Evolutionary conservation across 2,888 invertebrate species (phyloP).

Genomic region (Nemapogon koenigi): DNA sequence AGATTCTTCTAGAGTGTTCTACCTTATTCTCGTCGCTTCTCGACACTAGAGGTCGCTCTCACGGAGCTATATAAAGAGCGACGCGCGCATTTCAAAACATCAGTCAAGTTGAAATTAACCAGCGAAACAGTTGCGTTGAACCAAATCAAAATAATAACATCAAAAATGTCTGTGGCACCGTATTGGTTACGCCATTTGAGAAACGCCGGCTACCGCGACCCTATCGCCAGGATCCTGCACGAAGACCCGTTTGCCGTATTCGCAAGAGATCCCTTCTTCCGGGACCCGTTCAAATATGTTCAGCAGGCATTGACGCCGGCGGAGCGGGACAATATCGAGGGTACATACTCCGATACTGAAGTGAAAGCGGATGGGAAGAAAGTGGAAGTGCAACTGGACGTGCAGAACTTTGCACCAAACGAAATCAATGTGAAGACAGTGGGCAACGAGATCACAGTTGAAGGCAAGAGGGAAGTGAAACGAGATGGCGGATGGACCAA

Average conservation of each 20-base stretch:
- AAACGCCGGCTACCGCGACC: slow-evolving; percentile 39
- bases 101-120: slow-evolving; percentile 11
- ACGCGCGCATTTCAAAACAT: slow-evolving; percentile 17
- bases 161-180: slow-evolving; percentile 47
- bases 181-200: slow-evolving; percentile 52
- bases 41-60: slow-evolving; percentile 31
- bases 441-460: slow-evolving; percentile 74
- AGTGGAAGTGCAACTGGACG: slow-evolving; percentile 76
- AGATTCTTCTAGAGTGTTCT: slow-evolving; percentile 35
- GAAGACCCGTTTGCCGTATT: slow-evolving; percentile 43
- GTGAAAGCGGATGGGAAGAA: slow-evolving; percentile 69
- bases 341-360: slow-evolving; percentile 60
- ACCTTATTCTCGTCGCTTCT: slow-evolving; percentile 22
- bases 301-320: slow-evolving; percentile 29
- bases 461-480: slow-evolving; percentile 80
- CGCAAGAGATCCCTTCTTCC: slow-evolving; percentile 45
- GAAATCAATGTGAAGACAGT: slow-evolving; percentile 81
- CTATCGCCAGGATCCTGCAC: slow-evolving; percentile 28
- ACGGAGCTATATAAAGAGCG: slow-evolving; percentile 32
- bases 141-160: slow-evolving; percentile 11
- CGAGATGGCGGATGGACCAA: slow-evolving; percentile 77
- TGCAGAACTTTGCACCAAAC: slow-evolving; percentile 79
- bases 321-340: slow-evolving; percentile 41
- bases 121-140: not conserved
- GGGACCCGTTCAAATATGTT: slow-evolving; percentile 40